phyloP scores from a whole-genome alignment of 1,140 invertebrate species.

The Habropoda laboriosa region DNA sequence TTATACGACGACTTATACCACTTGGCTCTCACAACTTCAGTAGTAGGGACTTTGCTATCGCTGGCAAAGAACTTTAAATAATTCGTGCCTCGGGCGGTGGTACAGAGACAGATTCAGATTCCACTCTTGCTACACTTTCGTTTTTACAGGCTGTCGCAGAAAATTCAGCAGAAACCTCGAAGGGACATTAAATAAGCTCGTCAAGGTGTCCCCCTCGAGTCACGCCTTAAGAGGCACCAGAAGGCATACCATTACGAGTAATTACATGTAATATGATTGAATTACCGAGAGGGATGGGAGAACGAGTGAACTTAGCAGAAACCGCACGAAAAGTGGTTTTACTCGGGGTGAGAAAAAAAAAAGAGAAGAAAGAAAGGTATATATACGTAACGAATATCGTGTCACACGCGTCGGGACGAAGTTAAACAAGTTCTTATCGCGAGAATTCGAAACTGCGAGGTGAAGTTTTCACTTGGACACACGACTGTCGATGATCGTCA shows the following conservation, averaged over 20 bases:
- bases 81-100: not conserved
- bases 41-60: not conserved
- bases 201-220: conserved; percentile 1
- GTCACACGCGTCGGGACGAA: too few relatives aligned
- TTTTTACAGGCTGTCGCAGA: conserved; percentile 7
- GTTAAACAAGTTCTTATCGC: too few relatives aligned
- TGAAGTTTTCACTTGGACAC: not conserved
- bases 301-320: conserved; percentile 21
- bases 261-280: conserved; percentile 44
- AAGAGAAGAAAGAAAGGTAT: too few relatives aligned
- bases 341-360: not conserved
- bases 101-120: not conserved
- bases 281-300: not conserved
- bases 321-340: conserved; percentile 20
- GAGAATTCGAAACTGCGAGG: too few relatives aligned
- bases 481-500: not conserved
- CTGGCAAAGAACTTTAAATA: too few relatives aligned
- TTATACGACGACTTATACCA: conserved; percentile 16
- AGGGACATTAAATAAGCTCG: conserved; percentile 39
- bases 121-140: too few relatives aligned
- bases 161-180: not conserved
- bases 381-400: too few relatives aligned
- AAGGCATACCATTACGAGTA: conserved; percentile 30
- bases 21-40: too few relatives aligned
- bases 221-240: conserved; percentile 9